Evolutionary conservation across 2,888 invertebrate species (phyloP).

Genomic region (Cryptocephalus moraei): DNA sequence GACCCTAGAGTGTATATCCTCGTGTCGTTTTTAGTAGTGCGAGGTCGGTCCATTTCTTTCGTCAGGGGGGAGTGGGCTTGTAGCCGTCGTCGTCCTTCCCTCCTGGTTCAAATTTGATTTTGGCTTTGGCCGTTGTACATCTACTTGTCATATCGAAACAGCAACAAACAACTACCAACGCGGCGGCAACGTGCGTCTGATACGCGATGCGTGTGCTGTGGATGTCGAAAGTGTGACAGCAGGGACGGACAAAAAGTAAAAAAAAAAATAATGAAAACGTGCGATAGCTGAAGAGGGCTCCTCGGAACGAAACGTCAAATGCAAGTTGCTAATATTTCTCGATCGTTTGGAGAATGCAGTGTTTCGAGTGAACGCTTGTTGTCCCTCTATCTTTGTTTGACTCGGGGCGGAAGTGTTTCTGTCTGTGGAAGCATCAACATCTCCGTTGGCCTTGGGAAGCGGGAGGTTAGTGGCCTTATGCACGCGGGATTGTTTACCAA

Average conservation of each 20-base stretch:
- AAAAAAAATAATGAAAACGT: too few species aligned
- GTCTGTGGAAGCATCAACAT: slow-evolving; percentile 32
- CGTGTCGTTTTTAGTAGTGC: slow-evolving; percentile 30
- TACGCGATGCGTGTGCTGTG: too few species aligned
- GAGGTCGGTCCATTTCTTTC: slow-evolving; percentile 40
- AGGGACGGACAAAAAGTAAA: too few species aligned
- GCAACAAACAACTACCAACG: too few species aligned
- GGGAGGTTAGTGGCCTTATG: slow-evolving; percentile 38
- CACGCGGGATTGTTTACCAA: slow-evolving; percentile 41
- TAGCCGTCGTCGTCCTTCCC: slow-evolving; percentile 9
- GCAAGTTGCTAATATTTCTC: slow-evolving; percentile 4
- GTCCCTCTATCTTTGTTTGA: slow-evolving; percentile 31
- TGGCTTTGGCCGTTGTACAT: slow-evolving; percentile 5
- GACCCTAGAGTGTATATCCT: slow-evolving; percentile 36
- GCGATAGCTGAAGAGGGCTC: slow-evolving; percentile 1
- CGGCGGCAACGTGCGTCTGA: too few species aligned
- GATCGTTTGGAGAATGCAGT: slow-evolving; percentile 14
- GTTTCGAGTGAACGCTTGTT: slow-evolving; percentile 28
- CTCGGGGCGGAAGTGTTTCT: slow-evolving; percentile 32
- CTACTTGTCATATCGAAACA: not conserved
- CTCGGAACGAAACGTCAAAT: slow-evolving; percentile 1
- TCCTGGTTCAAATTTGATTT: slow-evolving; percentile 6
- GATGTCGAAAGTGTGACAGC: too few species aligned
- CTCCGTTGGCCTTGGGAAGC: slow-evolving; percentile 35
- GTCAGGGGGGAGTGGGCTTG: slow-evolving; percentile 31